Base-by-base conservation (phyloP, 2,113 vertebrate species). In the Lepidiolamprologus cunningtoni region DNA sequence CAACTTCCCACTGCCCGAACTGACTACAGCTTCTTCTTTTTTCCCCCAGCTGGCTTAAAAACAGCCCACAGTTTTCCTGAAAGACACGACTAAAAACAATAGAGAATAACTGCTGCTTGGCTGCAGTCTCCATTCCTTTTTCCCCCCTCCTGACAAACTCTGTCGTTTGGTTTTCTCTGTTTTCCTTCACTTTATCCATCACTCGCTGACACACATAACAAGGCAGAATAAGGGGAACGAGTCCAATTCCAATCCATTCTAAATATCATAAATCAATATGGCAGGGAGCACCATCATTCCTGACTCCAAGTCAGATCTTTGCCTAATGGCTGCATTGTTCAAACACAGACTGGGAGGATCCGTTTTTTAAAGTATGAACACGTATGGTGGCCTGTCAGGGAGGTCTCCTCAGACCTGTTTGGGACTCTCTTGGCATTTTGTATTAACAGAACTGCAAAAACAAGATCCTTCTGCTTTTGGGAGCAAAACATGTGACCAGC, bases 261-360 rank as follows among this genome's bases (percentile, higher is more conserved):
- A 88, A 87, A 85, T 57, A 87, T 84, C 63, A 81, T 85, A 54
- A 88, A 73, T 91, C 55, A 92, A 84, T 14, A 35, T 45, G 81
- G 37, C 84, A 31, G 37, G 52, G 40, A 86, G 31, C 26, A 8
- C 73, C 45, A 78, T 78, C 73, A 50, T n/a, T 78, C 45, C 45
- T 5, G 4, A 78, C 33, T 73, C 6, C 35, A 17, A 80, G 42
- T 89, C 68, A 71, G 23, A 79, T 88, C 88, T 87, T 89, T 35
- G 52, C 21, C 81, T 85, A 81, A 84, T 86, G 84, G 87, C 81
- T 82, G 86, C 83, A 81, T 58, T 92, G 89, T 93, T 89, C 89
- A 86, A 89, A 89, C 84, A 13, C 9, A 52, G 73, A 31, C 26
- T 52, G 16, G 42, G 26, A 50, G 71, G 71, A 50, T 78, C 2